Base-by-base conservation (phyloP, 53 echinoderm and acorn worm species). In the Stichopus horrens region DNA sequence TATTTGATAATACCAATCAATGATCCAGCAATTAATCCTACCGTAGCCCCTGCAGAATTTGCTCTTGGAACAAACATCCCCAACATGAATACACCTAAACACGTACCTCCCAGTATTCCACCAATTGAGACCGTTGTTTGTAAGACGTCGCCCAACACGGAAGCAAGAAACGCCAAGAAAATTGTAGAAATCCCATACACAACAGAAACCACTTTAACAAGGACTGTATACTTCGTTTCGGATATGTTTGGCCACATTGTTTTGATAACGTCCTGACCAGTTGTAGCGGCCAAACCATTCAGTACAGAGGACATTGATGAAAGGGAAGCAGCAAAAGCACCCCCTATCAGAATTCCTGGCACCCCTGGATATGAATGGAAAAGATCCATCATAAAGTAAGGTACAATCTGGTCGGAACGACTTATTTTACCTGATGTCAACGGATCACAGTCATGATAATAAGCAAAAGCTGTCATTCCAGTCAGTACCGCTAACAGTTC, bases 381-480 rank as follows among this genome's bases (percentile, higher is more conserved):
- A 4, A 83, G 21, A 20, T 83, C 83, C 57, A 83, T 83, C 21
- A 83, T 83, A 37, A 83, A 83, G 59, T 57, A 83, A 6, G 83
- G 83, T 6, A 83, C 55, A 7, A 83, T 83, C 37, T 83, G 83
- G 51, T 83, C 83, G 57, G 83, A 18, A 9, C 83, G 83, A 8
- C 51, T 59, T 55, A 83, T 83, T 7, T 58, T 56, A 5, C 83
- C 83, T 8, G 58, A 58, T n/a, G 83, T 83, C 19, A 83, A 8
- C n/a, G 83, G 83, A 58, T 83, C 83, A 58, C 83, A 83, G 19
- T 83, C 21, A 56, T 8, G 11, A 37, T 83, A 83, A 37, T 83
- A 83, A 19, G 83, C 83, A 59, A 18, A 83, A 2, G 60, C 83
- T 18, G 83, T 83, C 83, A 83, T 83, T 83, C 83, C 83, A 21